These are phyloP conservation scores for Morelia viridis DNA, from an alignment of 2,797 vertebrate species.

Conservation along the genomic window DNA sequence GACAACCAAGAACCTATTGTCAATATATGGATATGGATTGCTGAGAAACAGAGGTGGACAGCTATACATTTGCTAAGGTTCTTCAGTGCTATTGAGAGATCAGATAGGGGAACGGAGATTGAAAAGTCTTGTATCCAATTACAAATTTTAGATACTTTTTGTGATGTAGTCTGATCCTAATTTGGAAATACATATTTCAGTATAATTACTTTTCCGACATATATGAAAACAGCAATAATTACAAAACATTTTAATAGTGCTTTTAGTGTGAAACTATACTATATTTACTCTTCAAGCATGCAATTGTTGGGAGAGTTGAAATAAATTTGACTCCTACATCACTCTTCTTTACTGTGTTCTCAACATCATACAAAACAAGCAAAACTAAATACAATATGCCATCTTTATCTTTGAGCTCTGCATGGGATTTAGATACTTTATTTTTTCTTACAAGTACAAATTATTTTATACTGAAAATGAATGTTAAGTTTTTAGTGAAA, in stretches of 20 bases:
- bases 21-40: not conserved
- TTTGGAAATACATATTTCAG: not conserved
- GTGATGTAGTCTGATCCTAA: not conserved
- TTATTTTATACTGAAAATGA: slow-evolving; percentile 16
- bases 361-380: not conserved
- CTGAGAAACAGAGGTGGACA: not conserved
- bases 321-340: not conserved
- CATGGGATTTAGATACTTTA: not conserved
- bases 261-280: not conserved
- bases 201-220: not conserved
- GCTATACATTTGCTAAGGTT: not conserved
- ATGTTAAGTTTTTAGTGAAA: not conserved
- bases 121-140: not conserved
- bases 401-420: not conserved
- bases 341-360: not conserved
- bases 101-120: not conserved
- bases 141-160: not conserved
- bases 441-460: not conserved
- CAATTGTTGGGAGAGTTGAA: not conserved
- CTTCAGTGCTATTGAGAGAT: not conserved
- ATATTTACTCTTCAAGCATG: not conserved
- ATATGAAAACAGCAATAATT: not conserved
- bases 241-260: not conserved
- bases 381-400: not conserved
- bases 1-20: not conserved